These are phyloP conservation scores for Hypsibius dujardini DNA, from an alignment of 1,140 invertebrate genomes.

Conservation along the genomic window DNA sequence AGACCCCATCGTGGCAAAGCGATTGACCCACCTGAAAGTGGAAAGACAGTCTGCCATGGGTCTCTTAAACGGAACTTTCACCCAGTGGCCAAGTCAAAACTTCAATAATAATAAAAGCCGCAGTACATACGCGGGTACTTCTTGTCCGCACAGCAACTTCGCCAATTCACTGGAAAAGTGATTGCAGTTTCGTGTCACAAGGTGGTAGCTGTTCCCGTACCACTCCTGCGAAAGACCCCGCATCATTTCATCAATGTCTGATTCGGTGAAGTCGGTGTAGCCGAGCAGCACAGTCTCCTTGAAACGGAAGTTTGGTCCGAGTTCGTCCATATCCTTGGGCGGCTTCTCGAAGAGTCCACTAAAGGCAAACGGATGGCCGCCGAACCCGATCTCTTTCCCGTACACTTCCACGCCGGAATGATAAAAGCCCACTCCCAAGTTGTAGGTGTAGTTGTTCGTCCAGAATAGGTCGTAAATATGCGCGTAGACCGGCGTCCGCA, in stretches of 20 bases:
- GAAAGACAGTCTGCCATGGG: no score
- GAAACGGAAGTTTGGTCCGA: background rate
- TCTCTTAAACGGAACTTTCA: no score
- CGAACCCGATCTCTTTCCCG: background rate
- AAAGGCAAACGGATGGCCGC: background rate
- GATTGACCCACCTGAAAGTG: no score
- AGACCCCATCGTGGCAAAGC: no score
- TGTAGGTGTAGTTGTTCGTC: background rate
- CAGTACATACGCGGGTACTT: no score
- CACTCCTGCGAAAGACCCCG: background rate
- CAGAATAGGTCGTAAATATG: constrained; percentile 1
- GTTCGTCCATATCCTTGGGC: background rate
- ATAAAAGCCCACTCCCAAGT: background rate
- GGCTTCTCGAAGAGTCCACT: background rate
- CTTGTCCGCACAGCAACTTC: background rate
- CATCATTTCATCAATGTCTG: background rate
- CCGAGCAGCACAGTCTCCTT: background rate
- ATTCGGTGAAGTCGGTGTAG: background rate
- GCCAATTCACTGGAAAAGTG: background rate
- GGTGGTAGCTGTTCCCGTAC: background rate
- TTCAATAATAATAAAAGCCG: no score
- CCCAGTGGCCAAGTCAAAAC: no score
- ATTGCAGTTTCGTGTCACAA: background rate
- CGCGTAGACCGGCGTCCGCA: background rate
- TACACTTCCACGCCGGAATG: constrained; percentile 1